These are phyloP conservation scores for Aphelinus atriplicis DNA, from an alignment of 1,140 invertebrate genomes.

Conservation along the genomic window DNA sequence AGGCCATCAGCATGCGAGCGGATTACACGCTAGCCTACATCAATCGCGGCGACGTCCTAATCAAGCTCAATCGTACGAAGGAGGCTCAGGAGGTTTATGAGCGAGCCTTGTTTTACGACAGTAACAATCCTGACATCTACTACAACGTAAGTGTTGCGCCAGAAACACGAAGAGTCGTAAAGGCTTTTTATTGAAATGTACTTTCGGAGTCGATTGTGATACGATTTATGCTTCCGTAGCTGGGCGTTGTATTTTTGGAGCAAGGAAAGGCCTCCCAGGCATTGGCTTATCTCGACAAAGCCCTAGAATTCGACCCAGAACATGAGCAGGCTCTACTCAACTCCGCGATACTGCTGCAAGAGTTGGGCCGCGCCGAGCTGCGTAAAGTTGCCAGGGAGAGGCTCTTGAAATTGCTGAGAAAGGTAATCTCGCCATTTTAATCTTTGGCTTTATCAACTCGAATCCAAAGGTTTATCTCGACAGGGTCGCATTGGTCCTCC, in stretches of 20 bases:
- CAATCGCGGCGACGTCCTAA: conserved; percentile 94
- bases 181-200: too few species aligned
- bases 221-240: conserved; percentile 60
- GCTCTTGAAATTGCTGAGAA: conserved; percentile 82
- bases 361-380: conserved; percentile 81
- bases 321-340: conserved; percentile 95
- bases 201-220: too few species aligned
- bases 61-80: conserved; percentile 93
- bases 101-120: conserved; percentile 90
- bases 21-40: conserved; percentile 98
- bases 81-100: conserved; percentile 97
- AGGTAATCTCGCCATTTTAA: conserved; percentile 62
- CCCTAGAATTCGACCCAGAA: conserved; percentile 91
- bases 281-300: conserved; percentile 91
- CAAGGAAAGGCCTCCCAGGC: conserved; percentile 92
- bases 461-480: too few species aligned
- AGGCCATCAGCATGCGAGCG: conserved; percentile 95
- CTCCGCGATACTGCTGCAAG: conserved; percentile 93
- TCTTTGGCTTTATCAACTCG: too few species aligned
- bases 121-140: conserved; percentile 95
- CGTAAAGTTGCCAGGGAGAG: conserved; percentile 81
- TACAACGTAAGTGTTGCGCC: conserved; percentile 85
- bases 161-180: neutral
- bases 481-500: too few species aligned
- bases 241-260: conserved; percentile 94